Evolutionary conservation across 2,888 invertebrate species (phyloP).

Genomic region (Dryococelus australis): DNA sequence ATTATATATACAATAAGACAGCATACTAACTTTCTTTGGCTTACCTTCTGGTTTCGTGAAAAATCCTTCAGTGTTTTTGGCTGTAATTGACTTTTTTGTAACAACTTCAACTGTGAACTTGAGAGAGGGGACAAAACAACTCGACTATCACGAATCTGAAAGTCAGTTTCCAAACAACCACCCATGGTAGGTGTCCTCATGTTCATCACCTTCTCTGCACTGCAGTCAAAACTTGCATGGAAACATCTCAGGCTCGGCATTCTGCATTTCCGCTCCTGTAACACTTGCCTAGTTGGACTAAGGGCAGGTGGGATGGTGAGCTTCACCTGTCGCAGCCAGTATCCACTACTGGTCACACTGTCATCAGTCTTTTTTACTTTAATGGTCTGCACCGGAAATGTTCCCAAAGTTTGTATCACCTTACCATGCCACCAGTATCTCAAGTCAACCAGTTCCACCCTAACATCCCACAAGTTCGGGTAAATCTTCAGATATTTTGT

Average conservation of each 20-base stretch:
- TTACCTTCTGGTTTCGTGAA: background rate
- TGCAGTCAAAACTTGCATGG: background rate
- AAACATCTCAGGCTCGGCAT: background rate
- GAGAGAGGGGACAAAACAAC: background rate
- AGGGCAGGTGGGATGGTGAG: background rate
- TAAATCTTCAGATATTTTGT: background rate
- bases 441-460: background rate
- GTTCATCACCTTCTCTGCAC: background rate
- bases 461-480: background rate
- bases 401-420: background rate
- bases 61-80: background rate
- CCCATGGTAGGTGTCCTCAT: background rate
- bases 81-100: background rate
- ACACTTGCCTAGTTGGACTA: background rate
- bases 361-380: background rate
- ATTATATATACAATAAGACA: too few relatives aligned
- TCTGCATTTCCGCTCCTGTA: background rate
- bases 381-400: background rate
- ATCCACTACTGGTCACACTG: background rate
- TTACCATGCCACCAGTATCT: background rate
- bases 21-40: background rate
- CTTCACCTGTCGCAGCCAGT: constrained; percentile 8
- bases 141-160: background rate
- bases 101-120: background rate
- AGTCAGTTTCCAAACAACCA: background rate